Evolutionary conservation across 2,797 vertebrate species (phyloP).

Genomic region (Pangasius sanitwongsei): DNA sequence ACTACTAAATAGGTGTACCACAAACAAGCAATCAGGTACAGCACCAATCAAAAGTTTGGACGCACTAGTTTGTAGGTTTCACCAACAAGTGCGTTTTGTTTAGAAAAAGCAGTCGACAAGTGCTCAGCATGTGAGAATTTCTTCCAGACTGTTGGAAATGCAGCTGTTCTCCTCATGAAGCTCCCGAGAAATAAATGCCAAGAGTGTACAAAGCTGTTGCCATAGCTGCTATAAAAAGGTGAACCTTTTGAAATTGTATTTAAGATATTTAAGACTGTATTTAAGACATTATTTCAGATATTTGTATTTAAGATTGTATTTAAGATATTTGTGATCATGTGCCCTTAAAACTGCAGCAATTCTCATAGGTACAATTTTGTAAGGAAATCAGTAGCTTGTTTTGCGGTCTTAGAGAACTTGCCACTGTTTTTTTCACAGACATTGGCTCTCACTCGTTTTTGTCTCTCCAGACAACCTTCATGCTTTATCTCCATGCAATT

Average conservation of each 20-base stretch:
- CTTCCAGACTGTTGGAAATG: not conserved
- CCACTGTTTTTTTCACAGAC: not conserved
- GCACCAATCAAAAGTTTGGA: not conserved
- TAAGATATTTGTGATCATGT: not conserved
- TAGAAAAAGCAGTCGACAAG: not conserved
- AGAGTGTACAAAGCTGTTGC: not conserved
- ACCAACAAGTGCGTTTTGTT: not conserved
- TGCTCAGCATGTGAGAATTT: conserved; percentile 16
- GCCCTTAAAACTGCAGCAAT: not conserved
- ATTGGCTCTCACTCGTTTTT: not conserved
- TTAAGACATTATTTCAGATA: not conserved
- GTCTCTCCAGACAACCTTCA: not conserved
- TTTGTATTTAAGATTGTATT: too few relatives aligned
- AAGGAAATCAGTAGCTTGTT: not conserved
- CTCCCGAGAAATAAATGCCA: conserved; percentile 14
- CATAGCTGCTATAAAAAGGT: not conserved
- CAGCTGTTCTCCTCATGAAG: conserved; percentile 11
- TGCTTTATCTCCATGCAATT: not conserved
- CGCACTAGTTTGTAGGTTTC: not conserved
- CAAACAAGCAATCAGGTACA: not conserved
- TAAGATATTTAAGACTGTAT: not conserved
- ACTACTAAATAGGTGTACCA: too few relatives aligned
- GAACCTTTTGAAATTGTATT: not conserved
- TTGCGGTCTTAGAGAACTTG: not conserved
- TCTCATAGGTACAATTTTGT: not conserved